These are phyloP conservation scores for Aurelia aurita DNA, from an alignment of 30 jellyfish, hydroid and myxozoan genomes.

Conservation along the genomic window DNA sequence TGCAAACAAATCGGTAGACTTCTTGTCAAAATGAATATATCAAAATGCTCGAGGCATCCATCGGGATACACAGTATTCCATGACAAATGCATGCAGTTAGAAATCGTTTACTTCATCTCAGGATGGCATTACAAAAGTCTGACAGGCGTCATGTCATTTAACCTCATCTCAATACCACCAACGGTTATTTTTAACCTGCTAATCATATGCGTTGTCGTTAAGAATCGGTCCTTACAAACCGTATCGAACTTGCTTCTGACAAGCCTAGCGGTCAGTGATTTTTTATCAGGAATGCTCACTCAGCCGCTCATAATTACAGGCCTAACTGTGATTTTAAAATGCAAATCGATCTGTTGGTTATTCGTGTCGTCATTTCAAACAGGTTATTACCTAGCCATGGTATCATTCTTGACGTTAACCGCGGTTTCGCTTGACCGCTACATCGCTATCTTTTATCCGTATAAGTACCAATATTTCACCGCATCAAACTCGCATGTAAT, in stretches of 20 bases:
- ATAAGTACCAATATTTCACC: slow-evolving; percentile 40
- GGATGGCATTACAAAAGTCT: slow-evolving; percentile 57
- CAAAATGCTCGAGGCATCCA: not conserved
- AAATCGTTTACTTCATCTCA: slow-evolving; percentile 37
- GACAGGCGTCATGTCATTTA: slow-evolving; percentile 40
- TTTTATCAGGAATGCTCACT: slow-evolving; percentile 50
- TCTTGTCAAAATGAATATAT: slow-evolving; percentile 3
- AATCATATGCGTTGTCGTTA: slow-evolving; percentile 37
- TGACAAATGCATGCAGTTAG: slow-evolving; percentile 24
- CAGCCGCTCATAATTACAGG: slow-evolving; percentile 67
- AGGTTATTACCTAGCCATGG: slow-evolving; percentile 46
- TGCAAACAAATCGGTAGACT: too few relatives aligned
- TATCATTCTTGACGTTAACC: slow-evolving; percentile 52
- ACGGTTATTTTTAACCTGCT: slow-evolving; percentile 39
- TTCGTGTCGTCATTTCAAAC: slow-evolving; percentile 52
- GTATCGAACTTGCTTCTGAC: slow-evolving; percentile 51
- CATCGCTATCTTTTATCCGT: slow-evolving; percentile 63
- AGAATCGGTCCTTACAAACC: slow-evolving; percentile 50
- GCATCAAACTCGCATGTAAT: slow-evolving; percentile 33
- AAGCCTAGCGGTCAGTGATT: slow-evolving; percentile 64
- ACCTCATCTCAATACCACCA: slow-evolving; percentile 23
- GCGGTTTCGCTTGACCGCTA: slow-evolving; percentile 59
- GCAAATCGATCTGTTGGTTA: slow-evolving; percentile 24
- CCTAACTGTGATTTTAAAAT: not conserved
- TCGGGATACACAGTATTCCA: slow-evolving; percentile 22